Percentiles rank a stretch among this genome's conserved stretches.
Evolutionary conservation across 1,140 invertebrate genomes (phyloP).

Genomic region (Orchestia grillus): DNA sequence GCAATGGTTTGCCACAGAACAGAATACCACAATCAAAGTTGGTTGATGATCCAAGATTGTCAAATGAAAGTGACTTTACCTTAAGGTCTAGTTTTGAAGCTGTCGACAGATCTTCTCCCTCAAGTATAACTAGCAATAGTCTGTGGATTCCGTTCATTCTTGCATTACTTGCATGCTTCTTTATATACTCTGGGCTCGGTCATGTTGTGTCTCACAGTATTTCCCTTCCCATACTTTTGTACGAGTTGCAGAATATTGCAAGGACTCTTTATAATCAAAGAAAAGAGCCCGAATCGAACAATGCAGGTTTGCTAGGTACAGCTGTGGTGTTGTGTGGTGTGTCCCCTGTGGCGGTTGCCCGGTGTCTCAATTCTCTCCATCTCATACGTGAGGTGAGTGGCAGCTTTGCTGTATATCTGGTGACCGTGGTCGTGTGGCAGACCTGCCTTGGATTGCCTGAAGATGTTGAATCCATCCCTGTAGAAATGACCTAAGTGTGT

Average conservation of each 20-base stretch:
- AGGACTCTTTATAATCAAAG: not conserved
- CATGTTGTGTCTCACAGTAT: slow-evolving; percentile 45
- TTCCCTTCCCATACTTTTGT: slow-evolving; percentile 22
- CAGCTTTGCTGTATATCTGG: slow-evolving; percentile 32
- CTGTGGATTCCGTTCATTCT: slow-evolving; percentile 4
- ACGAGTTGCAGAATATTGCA: not conserved
- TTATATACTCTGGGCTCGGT: not conserved
- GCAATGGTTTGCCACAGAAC: not conserved
- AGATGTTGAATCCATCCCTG: not conserved
- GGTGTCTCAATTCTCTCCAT: not conserved
- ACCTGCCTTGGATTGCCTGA: slow-evolving; percentile 6
- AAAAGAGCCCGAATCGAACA: not conserved
- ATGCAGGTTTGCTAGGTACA: not conserved
- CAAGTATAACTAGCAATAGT: not conserved
- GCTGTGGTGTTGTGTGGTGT: slow-evolving; percentile 22
- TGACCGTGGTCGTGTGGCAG: slow-evolving; percentile 24
- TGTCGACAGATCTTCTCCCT: not conserved
- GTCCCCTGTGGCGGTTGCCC: not conserved
- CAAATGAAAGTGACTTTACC: slow-evolving; percentile 33
- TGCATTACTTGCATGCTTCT: slow-evolving; percentile 16
- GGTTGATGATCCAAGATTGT: not conserved
- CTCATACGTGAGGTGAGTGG: not conserved
- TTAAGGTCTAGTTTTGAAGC: not conserved
- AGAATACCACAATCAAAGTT: not conserved
- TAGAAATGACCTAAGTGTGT: slow-evolving; percentile 10